phyloP scores from a whole-genome alignment of 2,888 invertebrate genomes.

The Schizotus pectinicornis region DNA sequence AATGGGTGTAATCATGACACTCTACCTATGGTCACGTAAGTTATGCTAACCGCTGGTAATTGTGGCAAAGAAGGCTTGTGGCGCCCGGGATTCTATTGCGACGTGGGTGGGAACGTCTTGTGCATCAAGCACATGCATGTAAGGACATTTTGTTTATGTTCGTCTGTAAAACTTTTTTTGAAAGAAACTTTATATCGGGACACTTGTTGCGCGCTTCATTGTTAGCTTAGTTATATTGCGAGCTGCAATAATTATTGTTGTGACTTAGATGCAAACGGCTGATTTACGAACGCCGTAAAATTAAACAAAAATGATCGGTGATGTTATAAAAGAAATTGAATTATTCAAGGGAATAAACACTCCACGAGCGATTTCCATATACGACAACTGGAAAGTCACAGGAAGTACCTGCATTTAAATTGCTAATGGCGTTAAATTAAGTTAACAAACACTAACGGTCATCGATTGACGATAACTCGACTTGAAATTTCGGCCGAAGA shows the following conservation, averaged over 20 bases:
- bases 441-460: background rate
- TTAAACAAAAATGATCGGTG: background rate
- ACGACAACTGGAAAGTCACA: background rate
- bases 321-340: background rate
- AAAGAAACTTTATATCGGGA: constrained; percentile 29
- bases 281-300: constrained; percentile 25
- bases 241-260: constrained; percentile 27
- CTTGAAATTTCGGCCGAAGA: too few species aligned
- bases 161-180: constrained; percentile 39
- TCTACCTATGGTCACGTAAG: constrained; percentile 4
- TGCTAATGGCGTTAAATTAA: background rate
- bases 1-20: constrained; percentile 10
- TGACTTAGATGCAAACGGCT: constrained; percentile 26
- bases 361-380: background rate
- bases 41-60: constrained; percentile 27
- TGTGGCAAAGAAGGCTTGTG: constrained; percentile 24
- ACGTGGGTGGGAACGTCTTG: constrained; percentile 27
- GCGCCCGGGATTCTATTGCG: constrained; percentile 28
- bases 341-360: background rate
- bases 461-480: background rate
- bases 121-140: constrained; percentile 15
- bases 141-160: constrained; percentile 30
- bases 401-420: background rate
- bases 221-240: constrained; percentile 3
- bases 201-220: constrained; percentile 23